A percentile compares a stretch with the other conserved stretches of the same genome.
Evolutionary conservation across 2,888 invertebrate genomes (phyloP).

Genomic region (Ischnura elegans): DNA sequence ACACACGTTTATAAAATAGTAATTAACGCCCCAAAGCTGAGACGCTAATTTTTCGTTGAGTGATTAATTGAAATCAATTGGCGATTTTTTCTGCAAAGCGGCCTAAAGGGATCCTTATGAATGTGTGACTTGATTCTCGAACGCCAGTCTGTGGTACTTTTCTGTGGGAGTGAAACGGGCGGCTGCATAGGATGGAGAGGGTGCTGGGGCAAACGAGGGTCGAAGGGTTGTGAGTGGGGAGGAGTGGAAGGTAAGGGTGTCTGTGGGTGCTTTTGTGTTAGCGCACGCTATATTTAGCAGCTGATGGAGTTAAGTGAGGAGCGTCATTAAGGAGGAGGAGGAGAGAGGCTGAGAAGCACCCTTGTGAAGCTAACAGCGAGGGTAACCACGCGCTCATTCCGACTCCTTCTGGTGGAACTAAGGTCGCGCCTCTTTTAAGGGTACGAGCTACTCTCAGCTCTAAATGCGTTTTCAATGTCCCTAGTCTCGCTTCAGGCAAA

Average conservation of each 20-base stretch:
- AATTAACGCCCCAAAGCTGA: too few relatives aligned
- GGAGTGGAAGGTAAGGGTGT: neutral
- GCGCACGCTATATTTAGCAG: conserved; percentile 16
- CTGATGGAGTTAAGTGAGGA: conserved; percentile 19
- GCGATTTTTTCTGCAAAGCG: too few relatives aligned
- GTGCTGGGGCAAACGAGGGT: neutral
- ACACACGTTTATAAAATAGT: too few relatives aligned
- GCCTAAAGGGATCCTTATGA: too few relatives aligned
- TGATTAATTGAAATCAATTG: too few relatives aligned
- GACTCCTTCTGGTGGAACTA: neutral
- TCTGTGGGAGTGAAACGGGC: neutral
- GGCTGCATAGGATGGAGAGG: neutral
- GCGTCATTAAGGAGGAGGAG: conserved; percentile 7
- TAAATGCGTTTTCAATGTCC: neutral
- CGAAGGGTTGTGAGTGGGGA: neutral
- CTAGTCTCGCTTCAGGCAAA: neutral
- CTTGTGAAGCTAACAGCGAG: neutral
- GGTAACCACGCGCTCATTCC: neutral
- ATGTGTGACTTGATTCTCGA: neutral
- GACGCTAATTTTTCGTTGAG: too few relatives aligned
- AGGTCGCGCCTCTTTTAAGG: neutral
- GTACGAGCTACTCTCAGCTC: neutral
- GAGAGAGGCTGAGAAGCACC: neutral
- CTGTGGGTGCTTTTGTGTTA: neutral
- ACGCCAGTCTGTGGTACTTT: neutral